Base-by-base conservation (phyloP, 2,888 invertebrate species). In the Amphiduros pacificus region DNA sequence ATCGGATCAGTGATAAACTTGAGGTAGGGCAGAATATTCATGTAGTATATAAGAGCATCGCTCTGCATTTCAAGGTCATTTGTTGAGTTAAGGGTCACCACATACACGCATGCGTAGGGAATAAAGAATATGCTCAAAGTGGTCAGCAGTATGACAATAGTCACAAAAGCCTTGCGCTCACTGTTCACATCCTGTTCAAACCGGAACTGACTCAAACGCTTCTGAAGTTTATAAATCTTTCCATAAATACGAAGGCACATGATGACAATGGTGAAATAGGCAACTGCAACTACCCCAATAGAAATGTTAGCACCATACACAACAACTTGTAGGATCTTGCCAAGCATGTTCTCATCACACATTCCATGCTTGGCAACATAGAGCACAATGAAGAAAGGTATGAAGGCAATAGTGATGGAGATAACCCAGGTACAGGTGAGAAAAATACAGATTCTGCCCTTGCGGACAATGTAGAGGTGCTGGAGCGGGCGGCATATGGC, bases 1-100 rank as follows among this genome's bases (percentile, higher is more conserved):
- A 69, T 44, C 26, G 69, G 69, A 36, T 69, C 69, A 24, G 64
- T 52, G 54, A 64, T 40, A 60, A 66, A 68, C 59, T 69, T 69
- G 20, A 64, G 20, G 54, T 69, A 69, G 26, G 69, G 69, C 44
- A 65, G 36, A 3, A 68, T 28, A 41, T 51, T 69, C 66, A 66
- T 66, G 61, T 63, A 69, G 48, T 64, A 64, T 14, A 69, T 55
- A 17, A 69, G 28, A 2, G 66, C 62, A 2, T 41, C 55, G 32
- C 49, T 59, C 27, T 56, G 31, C 60, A 62, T 51, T 5, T 56
- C 31, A n/a, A 40, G 22, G 31, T 44, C 28, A 41, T 29, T 44
- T 0, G 26, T 3, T 6, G 51, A 27, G 54, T 67, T 64, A 11
- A 65, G 57, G 2, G 65, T 63, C 14, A 58, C 14, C 5, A 61